Percentiles rank a stretch among this genome's conserved stretches.
phyloP scores from a whole-genome alignment of 1,140 invertebrate species.

The Lanistes nyassanus region DNA sequence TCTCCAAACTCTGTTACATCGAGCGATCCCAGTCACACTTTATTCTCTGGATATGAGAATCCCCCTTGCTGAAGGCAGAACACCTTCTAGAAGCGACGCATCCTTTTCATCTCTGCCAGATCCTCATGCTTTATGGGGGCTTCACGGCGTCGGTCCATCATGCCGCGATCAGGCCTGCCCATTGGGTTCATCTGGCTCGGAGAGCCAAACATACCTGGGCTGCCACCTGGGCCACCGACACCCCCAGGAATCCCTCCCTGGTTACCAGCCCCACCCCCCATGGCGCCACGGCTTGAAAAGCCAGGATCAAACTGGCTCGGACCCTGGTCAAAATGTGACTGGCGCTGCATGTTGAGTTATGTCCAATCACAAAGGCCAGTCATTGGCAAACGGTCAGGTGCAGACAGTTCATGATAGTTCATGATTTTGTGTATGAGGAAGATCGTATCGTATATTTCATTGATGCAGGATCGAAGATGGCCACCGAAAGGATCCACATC shows the following conservation, averaged over 20 bases:
- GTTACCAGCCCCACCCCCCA: slow-evolving; percentile 28
- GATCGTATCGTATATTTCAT: neutral
- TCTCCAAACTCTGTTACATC: too few relatives aligned
- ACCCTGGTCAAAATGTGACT: slow-evolving; percentile 33
- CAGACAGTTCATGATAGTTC: neutral
- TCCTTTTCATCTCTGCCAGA: slow-evolving; percentile 46
- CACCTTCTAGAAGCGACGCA: slow-evolving; percentile 39
- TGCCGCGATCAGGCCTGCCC: slow-evolving; percentile 23
- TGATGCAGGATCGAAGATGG: neutral
- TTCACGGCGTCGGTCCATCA: slow-evolving; percentile 37
- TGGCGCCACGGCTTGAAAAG: slow-evolving; percentile 32
- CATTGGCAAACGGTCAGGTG: neutral
- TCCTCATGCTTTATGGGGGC: slow-evolving; percentile 37
- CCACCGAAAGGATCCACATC: neutral
- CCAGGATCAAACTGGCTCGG: slow-evolving; percentile 24
- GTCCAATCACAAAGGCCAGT: neutral
- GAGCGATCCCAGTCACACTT: too few relatives aligned
- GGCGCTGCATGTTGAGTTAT: slow-evolving; percentile 9
- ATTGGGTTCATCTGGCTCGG: slow-evolving; percentile 15
- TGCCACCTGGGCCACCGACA: slow-evolving; percentile 7
- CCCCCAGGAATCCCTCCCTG: slow-evolving; percentile 17
- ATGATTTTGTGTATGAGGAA: slow-evolving; percentile 2
- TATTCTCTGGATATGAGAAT: too few relatives aligned
- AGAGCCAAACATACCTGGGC: slow-evolving; percentile 19
- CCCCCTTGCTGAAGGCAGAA: too few relatives aligned